Base-by-base conservation (phyloP, 1,140 invertebrate species). In the Chionoecetes opilio region DNA sequence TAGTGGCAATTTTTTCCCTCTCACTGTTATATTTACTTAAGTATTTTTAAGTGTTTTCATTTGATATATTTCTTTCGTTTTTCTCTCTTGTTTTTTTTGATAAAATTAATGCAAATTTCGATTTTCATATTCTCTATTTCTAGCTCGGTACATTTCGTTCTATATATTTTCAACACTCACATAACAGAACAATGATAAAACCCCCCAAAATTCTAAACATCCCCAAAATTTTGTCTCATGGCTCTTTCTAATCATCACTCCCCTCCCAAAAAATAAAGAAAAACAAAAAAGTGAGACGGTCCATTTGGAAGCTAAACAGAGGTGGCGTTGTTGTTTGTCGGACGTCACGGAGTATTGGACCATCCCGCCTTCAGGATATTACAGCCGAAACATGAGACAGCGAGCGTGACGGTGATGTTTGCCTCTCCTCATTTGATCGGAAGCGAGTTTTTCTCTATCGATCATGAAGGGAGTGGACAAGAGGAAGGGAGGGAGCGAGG, bases 371-470 rank as follows among this genome's bases (percentile, higher is more conserved):
- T 88, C 90, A 92, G 94, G 94, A 95, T 95, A 95, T 95, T 95
- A 92, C 90, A 87, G 89, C 37, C 38, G 94, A 92, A 95, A 95
- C 94, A 95, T 92, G 94, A 95, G 94, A 95, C 92, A 95, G 53
- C n/a, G 82, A 46, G 9, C 94, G 94, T 95, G 94, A 95, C 91
- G 90, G 34, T 85, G 87, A 53, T 95, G 94, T 95, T 95, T 95
- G 91, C 94, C 91, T 75, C 82, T 92, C 53, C 90, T 95, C 94
- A 95, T 95, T 95, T 95, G 90, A 95, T 95, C 94, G 90, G 91
- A 92, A 95, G 94, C 92, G 82, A 32, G 85, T 92, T 95, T 95
- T 92, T 82, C 94, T 90, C 90, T 95, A 95, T 95, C 94, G 94
- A 95, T 95, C 94, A 86, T 38, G 89, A n/a, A 29, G 46, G 86